Evolutionary conservation across 2,888 invertebrate genomes (phyloP), one percentile per base, ranked within the genome.

Genomic region (Troilus luridus): DNA sequence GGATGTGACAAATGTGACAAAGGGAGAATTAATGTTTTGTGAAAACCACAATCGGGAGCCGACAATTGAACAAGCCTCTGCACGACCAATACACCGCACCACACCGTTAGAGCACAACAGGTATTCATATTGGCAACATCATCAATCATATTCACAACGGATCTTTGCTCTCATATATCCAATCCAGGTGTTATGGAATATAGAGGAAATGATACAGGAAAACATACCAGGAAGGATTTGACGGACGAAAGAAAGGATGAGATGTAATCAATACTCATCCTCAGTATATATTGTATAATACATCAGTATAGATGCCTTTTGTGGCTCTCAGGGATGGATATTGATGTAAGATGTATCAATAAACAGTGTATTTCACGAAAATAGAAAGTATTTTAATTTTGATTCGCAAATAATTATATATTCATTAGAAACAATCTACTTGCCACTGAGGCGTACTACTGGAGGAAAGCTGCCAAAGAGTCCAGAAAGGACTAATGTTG

Each of bases 1-100:
- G 64, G 64, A 21, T 17, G n/a, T 64, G 64, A 64, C 64, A 64
- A 64, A 64, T 64, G 64, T 64, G 64, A 64, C 64, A 64, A 64
- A 64, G 64, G 21, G 7, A 64, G 64, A n/a, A 64, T 64, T 64
- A 64, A 64, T 64, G 64, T 21, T 64, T 21, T 21, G 21, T 17
- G 9, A 21, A 64, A n/a, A 17, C 21, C 64, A 64, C 64, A 64
- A 64, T 64, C 21, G 64, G 21, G 21, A 64, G 21, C 10, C 21
- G 21, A 64, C 17, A 17, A 64, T 64, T 64, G 64, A 21, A n/a
- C 64, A 21, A 21, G 64, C 64, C 64, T 14, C 12, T 1, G 59
- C 59, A 41, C 41, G 41, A 41, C 41, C 41, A 41, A 41, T 41
- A 41, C 41, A 41, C 41, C 41, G 5, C 41, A 41, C 59, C 12